phyloP scores from a whole-genome alignment of 2,113 vertebrate genomes.

The Cyprinodon variegatus region DNA sequence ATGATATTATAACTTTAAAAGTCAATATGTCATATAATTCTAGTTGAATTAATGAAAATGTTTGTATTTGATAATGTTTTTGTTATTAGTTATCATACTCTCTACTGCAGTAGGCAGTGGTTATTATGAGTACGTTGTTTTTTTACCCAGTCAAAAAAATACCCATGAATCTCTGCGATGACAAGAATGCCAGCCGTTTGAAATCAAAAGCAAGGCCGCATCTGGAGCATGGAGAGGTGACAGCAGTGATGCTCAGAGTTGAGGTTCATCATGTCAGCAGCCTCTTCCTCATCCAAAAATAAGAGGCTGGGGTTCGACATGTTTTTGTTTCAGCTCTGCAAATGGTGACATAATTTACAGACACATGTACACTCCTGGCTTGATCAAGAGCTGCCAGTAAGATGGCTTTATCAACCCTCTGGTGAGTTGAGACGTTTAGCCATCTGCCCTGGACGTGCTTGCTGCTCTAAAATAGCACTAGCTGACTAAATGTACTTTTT shows the following conservation, averaged over 20 bases:
- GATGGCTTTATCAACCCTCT: slow-evolving; percentile 57
- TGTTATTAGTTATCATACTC: background rate
- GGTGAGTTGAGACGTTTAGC: slow-evolving; percentile 37
- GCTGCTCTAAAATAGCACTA: slow-evolving; percentile 1
- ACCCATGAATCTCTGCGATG: slow-evolving; percentile 74
- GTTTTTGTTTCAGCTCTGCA: slow-evolving; percentile 32
- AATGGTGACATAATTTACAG: slow-evolving; percentile 48
- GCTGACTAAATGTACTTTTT: background rate
- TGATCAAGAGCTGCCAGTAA: slow-evolving; percentile 31
- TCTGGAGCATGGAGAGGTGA: slow-evolving; percentile 12
- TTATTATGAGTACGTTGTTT: slow-evolving; percentile 24
- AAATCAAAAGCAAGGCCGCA: slow-evolving; percentile 49
- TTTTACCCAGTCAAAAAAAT: slow-evolving; percentile 74
- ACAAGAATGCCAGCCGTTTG: slow-evolving; percentile 66
- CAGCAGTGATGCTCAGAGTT: slow-evolving; percentile 6
- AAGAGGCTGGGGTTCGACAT: slow-evolving; percentile 27
- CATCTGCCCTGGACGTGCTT: slow-evolving; percentile 26
- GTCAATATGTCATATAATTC: background rate
- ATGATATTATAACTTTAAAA: background rate
- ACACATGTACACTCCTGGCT: slow-evolving; percentile 12
- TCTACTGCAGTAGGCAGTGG: background rate
- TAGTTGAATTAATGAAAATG: background rate
- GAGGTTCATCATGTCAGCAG: slow-evolving; percentile 15
- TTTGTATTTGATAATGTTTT: background rate
- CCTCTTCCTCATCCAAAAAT: slow-evolving; percentile 15